Evolutionary conservation across 2,888 invertebrate species (phyloP), one percentile per base, ranked within the genome.

Genomic region (Callimorpha dominula): DNA sequence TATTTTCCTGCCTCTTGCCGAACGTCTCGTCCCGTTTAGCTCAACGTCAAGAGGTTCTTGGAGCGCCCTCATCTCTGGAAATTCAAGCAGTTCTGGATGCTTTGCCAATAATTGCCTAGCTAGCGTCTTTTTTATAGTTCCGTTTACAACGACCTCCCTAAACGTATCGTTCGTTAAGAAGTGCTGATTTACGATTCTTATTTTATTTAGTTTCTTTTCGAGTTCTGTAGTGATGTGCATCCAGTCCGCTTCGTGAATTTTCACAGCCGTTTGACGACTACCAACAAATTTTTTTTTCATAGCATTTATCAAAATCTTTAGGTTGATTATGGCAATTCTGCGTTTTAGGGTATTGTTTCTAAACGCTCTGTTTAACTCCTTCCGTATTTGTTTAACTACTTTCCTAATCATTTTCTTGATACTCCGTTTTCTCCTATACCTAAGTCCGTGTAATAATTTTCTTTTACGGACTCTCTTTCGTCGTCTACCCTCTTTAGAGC

Each of bases 371-470:
- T 57, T 68, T n/a, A 74, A 17, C n/a, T 54, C 17, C 5, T 49
- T 74, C n/a, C 54, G 43, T 15, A 74, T 71, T 40, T 64, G 31
- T 5, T 15, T 40, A 1, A 54, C 20, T 1, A 74, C 3, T 50
- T 5, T 71, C 20, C 52, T 70, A 40, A 74, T 71, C 6, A 14
- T 42, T 65, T 43, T 57, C 50, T 74, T 74, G 8, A 74, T 71
- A 15, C 43, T 40, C 1, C 50, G 57, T 65, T 71, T 74, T 12
- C 49, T 68, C 57, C 63, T 65, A 2, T n/a, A 12, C 40, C 31
- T 64, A 20, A 14, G 3, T 17, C 20, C 14, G 31, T 7, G 20
- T 46, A 46, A 17, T 15, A 11, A 14, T 31, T 68, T 68, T 5
- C 11, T 57, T 60, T 17, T 20, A 12, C 12, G 57, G 31, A 8